phyloP scores from a whole-genome alignment of 2,888 invertebrate genomes.

The Euzetes globulus region DNA sequence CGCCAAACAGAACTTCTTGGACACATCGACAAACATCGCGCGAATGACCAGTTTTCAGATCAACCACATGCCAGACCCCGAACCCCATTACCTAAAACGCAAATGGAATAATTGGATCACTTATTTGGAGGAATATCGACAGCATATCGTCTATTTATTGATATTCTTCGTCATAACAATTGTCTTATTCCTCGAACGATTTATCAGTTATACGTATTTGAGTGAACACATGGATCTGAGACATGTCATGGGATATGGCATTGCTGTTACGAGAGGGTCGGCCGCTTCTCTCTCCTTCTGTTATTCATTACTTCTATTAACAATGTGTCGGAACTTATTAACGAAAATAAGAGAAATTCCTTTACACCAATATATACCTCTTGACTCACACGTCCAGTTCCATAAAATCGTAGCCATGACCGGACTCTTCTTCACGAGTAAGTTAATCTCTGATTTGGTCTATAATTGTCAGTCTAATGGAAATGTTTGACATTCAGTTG shows the following conservation, averaged over 20 bases:
- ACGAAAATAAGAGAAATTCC: conserved; percentile 90
- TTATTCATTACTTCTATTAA: conserved; percentile 78
- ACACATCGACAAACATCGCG: conserved; percentile 87
- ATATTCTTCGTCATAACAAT: conserved; percentile 90
- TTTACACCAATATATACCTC: conserved; percentile 83
- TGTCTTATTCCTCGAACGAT: conserved; percentile 85
- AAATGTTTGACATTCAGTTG: conserved; percentile 47
- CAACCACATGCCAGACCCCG: conserved; percentile 62
- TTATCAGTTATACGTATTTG: conserved; percentile 93
- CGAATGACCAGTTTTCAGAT: conserved; percentile 90
- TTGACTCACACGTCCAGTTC: conserved; percentile 92
- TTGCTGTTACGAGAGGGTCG: conserved; percentile 86
- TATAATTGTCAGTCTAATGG: no score
- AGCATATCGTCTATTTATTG: conserved; percentile 90
- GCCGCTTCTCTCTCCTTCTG: conserved; percentile 91
- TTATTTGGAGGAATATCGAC: conserved; percentile 87
- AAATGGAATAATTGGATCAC: conserved; percentile 79
- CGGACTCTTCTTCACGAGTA: conserved; percentile 74
- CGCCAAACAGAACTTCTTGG: conserved; percentile 87
- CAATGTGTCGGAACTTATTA: conserved; percentile 84
- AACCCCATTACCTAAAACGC: conserved; percentile 57
- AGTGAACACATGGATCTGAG: conserved; percentile 88
- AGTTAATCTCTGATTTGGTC: conserved; percentile 32
- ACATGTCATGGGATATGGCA: conserved; percentile 95
- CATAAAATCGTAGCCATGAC: conserved; percentile 95